Evolutionary conservation across 2,888 invertebrate genomes (phyloP).

Genomic region (Trichogramma dendrolimi): DNA sequence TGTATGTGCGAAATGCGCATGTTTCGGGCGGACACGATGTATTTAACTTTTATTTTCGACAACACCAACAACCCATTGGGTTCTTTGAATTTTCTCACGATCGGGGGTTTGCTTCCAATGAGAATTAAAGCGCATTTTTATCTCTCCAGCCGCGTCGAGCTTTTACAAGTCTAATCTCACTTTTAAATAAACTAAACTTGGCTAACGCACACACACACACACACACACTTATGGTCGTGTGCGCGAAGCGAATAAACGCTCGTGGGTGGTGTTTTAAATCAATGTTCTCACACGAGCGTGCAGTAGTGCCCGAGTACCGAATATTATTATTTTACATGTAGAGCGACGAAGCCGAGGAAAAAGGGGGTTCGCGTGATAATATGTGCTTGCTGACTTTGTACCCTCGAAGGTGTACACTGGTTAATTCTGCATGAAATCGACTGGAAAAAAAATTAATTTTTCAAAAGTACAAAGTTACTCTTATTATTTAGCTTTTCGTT

Average conservation of each 20-base stretch:
- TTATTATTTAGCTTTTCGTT: constrained; percentile 11
- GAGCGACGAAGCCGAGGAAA: too few species aligned
- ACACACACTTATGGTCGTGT: not conserved
- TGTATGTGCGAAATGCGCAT: not conserved
- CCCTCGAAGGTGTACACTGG: not conserved
- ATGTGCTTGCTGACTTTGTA: not conserved
- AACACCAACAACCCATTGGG: not conserved
- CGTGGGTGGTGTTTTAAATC: constrained; percentile 22
- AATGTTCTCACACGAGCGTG: constrained; percentile 22
- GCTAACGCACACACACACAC: not conserved
- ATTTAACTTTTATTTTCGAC: constrained; percentile 10
- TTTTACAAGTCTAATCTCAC: not conserved
- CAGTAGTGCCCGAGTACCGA: too few species aligned
- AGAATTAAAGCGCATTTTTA: too few species aligned
- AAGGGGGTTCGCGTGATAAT: too few species aligned
- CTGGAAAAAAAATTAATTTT: constrained; percentile 3
- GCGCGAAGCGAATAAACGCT: not conserved
- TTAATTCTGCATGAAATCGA: not conserved
- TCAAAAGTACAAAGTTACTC: constrained; percentile 15
- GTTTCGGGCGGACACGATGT: too few species aligned
- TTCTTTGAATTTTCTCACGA: constrained; percentile 10
- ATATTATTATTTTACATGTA: not conserved
- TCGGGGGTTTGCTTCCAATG: not conserved
- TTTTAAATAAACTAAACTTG: not conserved
- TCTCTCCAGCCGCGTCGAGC: too few species aligned